Evolutionary conservation across 1,140 invertebrate species (phyloP), one percentile per base, ranked within the genome.

Genomic region (Drosophila setifemur): DNA sequence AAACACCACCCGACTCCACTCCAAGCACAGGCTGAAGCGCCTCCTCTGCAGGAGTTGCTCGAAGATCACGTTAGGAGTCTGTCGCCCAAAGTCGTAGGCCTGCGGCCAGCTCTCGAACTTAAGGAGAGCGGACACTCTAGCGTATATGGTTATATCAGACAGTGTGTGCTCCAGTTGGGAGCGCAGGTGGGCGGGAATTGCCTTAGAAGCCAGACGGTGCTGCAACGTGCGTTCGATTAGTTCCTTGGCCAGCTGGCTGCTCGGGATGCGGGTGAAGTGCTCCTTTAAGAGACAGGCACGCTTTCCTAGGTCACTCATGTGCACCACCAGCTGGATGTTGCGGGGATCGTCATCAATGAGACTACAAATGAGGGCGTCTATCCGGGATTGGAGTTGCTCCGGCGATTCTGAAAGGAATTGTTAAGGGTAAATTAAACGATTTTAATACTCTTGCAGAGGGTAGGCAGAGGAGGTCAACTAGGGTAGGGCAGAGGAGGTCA

Each of bases 11-110:
- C 93, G 92, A 9, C 93, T 91, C 93, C 93, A 94, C 39, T 93
- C 91, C 12, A 93, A 88, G 72, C 93, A 94, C 0, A 94, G 64
- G 61, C 94, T 92, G 57, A 92, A 94, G 78, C 94, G 87, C 40
- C 87, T 88, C 9, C 42, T 90, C 90, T 91, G 52, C 88, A 91
- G 57, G 88, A 92, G 19, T 91, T 87, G 68, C 90, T 91, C 47
- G 85, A 91, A 92, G 89, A 93, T 63, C 53, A 91, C 44, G 43
- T 76, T 68, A 57, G 81, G 61, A 37, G 92, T 92, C 60, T 92
- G 91, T 1, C 90, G 79, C 14, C 92, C 92, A 42, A 92, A 91
- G 19, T 88, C 88, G 3, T 48, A 92, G 28, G 61, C 91, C 79
- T 76, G 90, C 39, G 52, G 88, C 91, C 89, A 92, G 61, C 73